These are phyloP conservation scores for Aelia acuminata DNA, from an alignment of 2,888 invertebrate species.

Conservation along the genomic window DNA sequence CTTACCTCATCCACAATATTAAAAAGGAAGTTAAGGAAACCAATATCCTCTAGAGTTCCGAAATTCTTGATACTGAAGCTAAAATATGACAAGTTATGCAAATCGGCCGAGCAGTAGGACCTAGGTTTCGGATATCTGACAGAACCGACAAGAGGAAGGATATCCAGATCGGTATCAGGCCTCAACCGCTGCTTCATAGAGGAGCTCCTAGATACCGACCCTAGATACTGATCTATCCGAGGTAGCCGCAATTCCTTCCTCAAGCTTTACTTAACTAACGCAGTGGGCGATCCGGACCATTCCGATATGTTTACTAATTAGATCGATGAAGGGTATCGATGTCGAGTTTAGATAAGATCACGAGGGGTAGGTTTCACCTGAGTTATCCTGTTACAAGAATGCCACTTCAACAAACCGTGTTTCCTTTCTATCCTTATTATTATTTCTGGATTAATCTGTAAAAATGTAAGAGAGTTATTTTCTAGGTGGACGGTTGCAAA, in stretches of 20 bases:
- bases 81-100: not conserved
- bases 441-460: not conserved
- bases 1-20: not conserved
- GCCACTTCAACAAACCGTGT: not conserved
- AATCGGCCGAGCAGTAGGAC: not conserved
- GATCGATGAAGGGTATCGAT: slow-evolving; percentile 38
- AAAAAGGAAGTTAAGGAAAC: no score
- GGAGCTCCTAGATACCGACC: slow-evolving; percentile 10
- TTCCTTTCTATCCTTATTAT: not conserved
- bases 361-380: not conserved
- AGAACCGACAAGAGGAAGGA: not conserved
- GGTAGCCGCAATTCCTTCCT: not conserved
- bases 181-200: not conserved
- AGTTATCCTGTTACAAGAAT: not conserved
- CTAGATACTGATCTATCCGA: slow-evolving; percentile 6
- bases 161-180: not conserved
- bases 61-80: not conserved
- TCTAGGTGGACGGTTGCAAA: not conserved
- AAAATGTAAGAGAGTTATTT: not conserved
- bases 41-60: not conserved
- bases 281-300: not conserved
- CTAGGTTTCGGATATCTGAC: not conserved
- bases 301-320: slow-evolving; percentile 31
- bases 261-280: not conserved
- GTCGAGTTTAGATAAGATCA: not conserved